Base-by-base conservation (phyloP, 2,797 vertebrate species). In the Vespertilio murinus region DNA sequence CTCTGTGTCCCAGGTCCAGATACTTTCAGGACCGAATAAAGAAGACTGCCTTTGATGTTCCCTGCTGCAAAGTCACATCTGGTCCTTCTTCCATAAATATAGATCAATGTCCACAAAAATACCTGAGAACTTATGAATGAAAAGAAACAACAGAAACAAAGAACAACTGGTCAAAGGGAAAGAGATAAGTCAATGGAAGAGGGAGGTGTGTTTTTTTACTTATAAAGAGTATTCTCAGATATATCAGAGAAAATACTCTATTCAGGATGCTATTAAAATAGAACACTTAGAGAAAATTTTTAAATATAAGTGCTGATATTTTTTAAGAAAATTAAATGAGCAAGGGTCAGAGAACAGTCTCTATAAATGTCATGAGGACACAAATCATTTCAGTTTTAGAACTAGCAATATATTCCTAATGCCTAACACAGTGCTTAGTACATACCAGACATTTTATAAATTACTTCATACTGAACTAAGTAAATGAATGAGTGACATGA, bases 401-500 rank as follows among this genome's bases (percentile, higher is more conserved):
- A 88, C 33, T 59, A 90, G 22, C 78, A 87, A 33, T 64, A 33
- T 30, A 84, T 61, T 86, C 35, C 71, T 69, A n/a, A 80, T 45
- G 59, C 33, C 74, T 78, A 47, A 42, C 33, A 95, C 18, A 71
- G 30, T 77, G 54, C 35, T 65, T 17, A 52, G 22, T n/a, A 59
- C 35, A 83, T 23, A 79, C 22, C 40, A 93, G 73, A 22, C 49
- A 70, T 59, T 88, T 42, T 80, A 13, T 42, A 90, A 84, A 79
- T 59, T 47, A 77, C 28, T 69, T 77, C 28, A 70, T 73, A 42
- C 77, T 74, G 42, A 92, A 49, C 42, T 59, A 70, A 74, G 33
- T 69, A 86, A 89, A 94, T 23, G 12, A 94, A 70, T 70, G 59
- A 82, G 20, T 25, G 69, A 40, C 54, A 90, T 82, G 54, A 86